Conservation (phyloP, 2,888 invertebrate species). For the Drosophila quasianomalipes region DNA sequence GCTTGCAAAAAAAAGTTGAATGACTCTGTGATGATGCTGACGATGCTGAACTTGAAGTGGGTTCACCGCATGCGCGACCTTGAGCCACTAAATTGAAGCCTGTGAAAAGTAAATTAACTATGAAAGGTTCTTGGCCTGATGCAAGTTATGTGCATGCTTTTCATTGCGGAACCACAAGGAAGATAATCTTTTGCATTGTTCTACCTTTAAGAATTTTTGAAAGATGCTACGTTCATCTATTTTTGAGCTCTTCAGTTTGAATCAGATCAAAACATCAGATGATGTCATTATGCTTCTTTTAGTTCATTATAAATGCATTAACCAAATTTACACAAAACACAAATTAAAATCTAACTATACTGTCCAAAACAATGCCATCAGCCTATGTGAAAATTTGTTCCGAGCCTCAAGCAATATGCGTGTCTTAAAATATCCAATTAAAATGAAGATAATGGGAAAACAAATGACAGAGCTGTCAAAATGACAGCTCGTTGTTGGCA, state of each 20-base stretch:
- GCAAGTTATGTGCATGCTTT: conserved; percentile 25
- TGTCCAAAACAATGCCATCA: conserved; percentile 37
- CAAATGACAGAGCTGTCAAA: conserved; percentile 66
- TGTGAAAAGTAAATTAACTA: conserved; percentile 58
- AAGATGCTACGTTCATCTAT: conserved; percentile 21
- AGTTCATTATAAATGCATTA: conserved; percentile 76
- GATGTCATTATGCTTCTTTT: conserved; percentile 54
- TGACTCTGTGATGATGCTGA: conserved; percentile 50
- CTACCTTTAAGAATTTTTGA: conserved; percentile 61
- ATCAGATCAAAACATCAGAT: conserved; percentile 40
- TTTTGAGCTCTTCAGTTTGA: conserved; percentile 14
- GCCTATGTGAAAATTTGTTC: conserved; percentile 56
- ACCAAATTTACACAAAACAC: conserved; percentile 35
- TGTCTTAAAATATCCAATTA: conserved; percentile 62
- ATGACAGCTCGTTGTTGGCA: conserved; percentile 35
- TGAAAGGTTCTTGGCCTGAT: conserved; percentile 40
- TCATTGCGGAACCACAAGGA: conserved; percentile 22
- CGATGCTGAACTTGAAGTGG: conserved; percentile 58
- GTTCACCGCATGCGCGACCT: conserved; percentile 50
- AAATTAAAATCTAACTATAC: conserved; percentile 56
- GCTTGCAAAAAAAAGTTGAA: conserved; percentile 60
- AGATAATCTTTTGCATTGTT: conserved; percentile 25
- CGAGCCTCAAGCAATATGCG: conserved; percentile 26
- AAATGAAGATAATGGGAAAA: conserved; percentile 64
- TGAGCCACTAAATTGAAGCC: conserved; percentile 23